Conservation (phyloP, 2,888 invertebrate species). For the Tipula helvola region DNA sequence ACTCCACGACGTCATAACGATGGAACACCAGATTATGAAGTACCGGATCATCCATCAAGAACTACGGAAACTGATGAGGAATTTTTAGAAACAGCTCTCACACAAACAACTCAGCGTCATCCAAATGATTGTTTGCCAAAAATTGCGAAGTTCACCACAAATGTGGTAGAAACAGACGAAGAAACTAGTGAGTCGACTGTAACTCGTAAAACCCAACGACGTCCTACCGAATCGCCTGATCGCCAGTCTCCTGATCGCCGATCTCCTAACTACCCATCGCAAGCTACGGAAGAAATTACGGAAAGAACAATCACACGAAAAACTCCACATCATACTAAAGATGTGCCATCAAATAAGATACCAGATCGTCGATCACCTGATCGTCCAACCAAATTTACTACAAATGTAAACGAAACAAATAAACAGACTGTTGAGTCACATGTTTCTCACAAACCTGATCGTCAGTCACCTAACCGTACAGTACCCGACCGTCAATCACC, state of each 20-base stretch:
- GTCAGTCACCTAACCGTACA: not conserved
- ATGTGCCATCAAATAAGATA: not conserved
- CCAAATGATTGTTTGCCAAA: not conserved
- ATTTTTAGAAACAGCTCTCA: not conserved
- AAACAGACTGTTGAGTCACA: not conserved
- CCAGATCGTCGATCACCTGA: not conserved
- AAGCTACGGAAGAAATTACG: not conserved
- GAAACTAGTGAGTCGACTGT: not conserved
- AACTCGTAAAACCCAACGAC: not conserved
- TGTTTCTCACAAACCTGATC: not conserved
- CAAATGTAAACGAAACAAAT: not conserved
- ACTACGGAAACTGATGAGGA: not conserved
- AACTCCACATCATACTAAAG: not conserved
- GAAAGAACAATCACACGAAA: not conserved
- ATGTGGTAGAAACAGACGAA: not conserved
- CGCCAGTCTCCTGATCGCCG: not conserved
- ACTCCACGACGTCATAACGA: not conserved
- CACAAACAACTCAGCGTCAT: not conserved
- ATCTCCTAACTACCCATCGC: not conserved
- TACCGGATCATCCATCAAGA: not conserved
- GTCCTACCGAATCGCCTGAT: not conserved
- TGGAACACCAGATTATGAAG: not conserved
- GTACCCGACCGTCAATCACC: not conserved
- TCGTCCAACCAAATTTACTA: not conserved
- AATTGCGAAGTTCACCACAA: not conserved